Evolutionary conservation across 2,797 vertebrate species (phyloP).

Genomic region (Molossus alvarezi): DNA sequence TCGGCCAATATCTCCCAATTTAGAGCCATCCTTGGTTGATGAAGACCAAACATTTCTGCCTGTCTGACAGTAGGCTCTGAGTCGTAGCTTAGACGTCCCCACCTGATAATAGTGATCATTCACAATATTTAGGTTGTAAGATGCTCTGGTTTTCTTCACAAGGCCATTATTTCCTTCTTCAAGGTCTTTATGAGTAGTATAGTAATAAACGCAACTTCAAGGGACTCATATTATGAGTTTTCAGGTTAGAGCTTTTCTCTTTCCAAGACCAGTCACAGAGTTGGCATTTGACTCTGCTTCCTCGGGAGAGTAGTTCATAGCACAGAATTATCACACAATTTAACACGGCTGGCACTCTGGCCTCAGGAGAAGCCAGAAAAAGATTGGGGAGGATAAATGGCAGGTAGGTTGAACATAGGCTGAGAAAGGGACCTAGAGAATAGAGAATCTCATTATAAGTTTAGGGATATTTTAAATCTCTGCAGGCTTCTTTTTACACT

Average conservation of each 20-base stretch:
- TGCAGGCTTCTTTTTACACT: constrained; percentile 59
- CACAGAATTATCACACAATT: constrained; percentile 72
- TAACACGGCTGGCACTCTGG: constrained; percentile 63
- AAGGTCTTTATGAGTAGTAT: not conserved
- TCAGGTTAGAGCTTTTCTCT: constrained; percentile 28
- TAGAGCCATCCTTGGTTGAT: not conserved
- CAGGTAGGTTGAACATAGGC: not conserved
- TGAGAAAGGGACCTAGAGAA: constrained; percentile 25
- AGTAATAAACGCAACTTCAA: not conserved
- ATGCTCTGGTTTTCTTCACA: not conserved
- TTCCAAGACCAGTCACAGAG: not conserved
- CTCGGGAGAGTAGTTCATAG: constrained; percentile 16
- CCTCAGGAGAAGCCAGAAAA: constrained; percentile 58
- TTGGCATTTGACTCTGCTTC: not conserved
- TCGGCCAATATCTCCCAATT: not conserved
- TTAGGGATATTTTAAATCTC: constrained; percentile 53
- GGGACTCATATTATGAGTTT: not conserved
- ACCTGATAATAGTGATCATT: not conserved
- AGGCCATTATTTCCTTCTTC: not conserved
- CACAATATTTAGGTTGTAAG: not conserved
- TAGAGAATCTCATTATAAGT: constrained; percentile 69
- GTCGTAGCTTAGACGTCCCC: not conserved
- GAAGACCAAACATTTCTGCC: not conserved
- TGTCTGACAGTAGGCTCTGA: not conserved
- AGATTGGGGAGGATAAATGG: constrained; percentile 65